These are phyloP conservation scores for Hydrolagus colliei DNA, from an alignment of 2,797 vertebrate species.

Conservation along the genomic window DNA sequence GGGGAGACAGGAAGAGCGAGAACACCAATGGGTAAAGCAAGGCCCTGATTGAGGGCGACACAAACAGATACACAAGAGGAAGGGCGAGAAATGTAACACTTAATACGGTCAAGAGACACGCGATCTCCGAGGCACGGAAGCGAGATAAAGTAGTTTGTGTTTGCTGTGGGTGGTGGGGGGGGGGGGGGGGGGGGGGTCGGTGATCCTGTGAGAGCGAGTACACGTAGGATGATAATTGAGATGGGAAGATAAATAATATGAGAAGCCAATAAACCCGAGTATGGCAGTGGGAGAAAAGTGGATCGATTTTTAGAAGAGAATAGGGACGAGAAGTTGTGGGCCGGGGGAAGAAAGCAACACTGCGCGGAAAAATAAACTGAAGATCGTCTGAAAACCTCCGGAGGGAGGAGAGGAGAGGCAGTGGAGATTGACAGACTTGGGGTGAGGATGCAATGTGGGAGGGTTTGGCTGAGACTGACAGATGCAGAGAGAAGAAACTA, in stretches of 20 bases:
- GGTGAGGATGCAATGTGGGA: neutral
- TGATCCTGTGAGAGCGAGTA: neutral
- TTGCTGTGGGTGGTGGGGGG: neutral
- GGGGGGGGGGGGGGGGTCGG: neutral
- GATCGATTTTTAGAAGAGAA: neutral
- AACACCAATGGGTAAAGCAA: too few species aligned
- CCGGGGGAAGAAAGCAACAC: neutral
- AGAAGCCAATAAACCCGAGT: too few species aligned
- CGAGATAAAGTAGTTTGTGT: too few species aligned
- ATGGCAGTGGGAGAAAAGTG: neutral
- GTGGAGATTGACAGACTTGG: neutral
- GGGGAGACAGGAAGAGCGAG: too few species aligned
- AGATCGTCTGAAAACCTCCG: too few species aligned
- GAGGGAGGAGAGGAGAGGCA: neutral
- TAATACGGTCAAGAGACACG: too few species aligned
- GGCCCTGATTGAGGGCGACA: too few species aligned
- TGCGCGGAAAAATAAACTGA: too few species aligned
- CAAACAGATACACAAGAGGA: too few species aligned
- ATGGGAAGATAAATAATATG: neutral
- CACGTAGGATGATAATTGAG: too few species aligned
- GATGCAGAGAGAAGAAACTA: neutral
- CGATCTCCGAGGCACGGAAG: too few species aligned
- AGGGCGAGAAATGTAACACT: neutral
- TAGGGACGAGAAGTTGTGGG: neutral
- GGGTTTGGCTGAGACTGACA: too few species aligned